phyloP scores from a whole-genome alignment of 2,888 invertebrate genomes.

The Cephus runcator region DNA sequence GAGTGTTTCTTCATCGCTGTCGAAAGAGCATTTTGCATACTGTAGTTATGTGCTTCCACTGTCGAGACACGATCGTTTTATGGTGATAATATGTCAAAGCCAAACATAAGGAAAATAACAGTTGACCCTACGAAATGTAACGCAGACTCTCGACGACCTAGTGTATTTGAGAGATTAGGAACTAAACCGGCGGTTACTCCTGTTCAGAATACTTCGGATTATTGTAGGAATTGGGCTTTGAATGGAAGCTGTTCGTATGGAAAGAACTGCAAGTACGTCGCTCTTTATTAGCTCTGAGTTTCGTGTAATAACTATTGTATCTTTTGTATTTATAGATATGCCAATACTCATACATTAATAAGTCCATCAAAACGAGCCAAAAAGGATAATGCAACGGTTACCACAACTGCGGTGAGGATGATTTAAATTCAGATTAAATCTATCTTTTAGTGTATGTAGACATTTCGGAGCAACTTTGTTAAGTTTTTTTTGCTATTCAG shows the following conservation, averaged over 20 bases:
- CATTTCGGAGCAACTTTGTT: not conserved
- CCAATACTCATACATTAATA: slow-evolving; percentile 78
- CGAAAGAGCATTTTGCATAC: slow-evolving; percentile 37
- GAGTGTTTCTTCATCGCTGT: not conserved
- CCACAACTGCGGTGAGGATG: slow-evolving; percentile 54
- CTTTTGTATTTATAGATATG: slow-evolving; percentile 65
- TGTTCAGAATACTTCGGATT: slow-evolving; percentile 70
- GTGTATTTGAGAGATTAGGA: slow-evolving; percentile 86
- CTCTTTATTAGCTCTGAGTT: not conserved
- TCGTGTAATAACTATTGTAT: slow-evolving; percentile 22
- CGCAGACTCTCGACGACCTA: slow-evolving; percentile 75
- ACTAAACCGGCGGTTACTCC: slow-evolving; percentile 72
- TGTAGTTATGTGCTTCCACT: slow-evolving; percentile 63
- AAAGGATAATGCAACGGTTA: slow-evolving; percentile 69
- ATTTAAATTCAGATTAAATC: not conserved
- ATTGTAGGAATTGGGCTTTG: slow-evolving; percentile 82
- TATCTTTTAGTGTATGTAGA: not conserved
- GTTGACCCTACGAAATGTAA: slow-evolving; percentile 79
- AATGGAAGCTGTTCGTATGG: slow-evolving; percentile 83
- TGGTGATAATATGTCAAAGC: slow-evolving; percentile 72
- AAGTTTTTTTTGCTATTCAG: slow-evolving; percentile 29
- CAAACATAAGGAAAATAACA: slow-evolving; percentile 82
- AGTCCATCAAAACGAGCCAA: slow-evolving; percentile 82
- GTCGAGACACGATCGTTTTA: slow-evolving; percentile 59
- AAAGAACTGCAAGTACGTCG: slow-evolving; percentile 76